Evolutionary conservation across 1,140 invertebrate species (phyloP).

Genomic region (Listronotus oregonensis): DNA sequence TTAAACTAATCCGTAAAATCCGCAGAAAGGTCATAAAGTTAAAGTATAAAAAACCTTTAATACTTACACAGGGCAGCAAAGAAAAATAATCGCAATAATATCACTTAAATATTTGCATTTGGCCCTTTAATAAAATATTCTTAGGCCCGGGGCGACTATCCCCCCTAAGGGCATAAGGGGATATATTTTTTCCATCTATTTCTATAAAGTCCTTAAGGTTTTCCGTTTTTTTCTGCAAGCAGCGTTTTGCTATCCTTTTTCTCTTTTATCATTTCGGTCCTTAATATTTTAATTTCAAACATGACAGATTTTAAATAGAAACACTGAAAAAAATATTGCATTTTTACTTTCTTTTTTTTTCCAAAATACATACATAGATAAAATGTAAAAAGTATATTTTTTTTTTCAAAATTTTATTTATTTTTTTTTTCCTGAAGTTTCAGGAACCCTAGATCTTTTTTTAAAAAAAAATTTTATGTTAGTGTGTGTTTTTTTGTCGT

Average conservation of each 20-base stretch:
- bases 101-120: conserved; percentile 83
- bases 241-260: too few relatives aligned
- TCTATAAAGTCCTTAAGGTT: conserved; percentile 41
- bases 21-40: background rate
- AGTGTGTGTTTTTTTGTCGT: too few relatives aligned
- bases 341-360: background rate
- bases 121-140: conserved; percentile 77
- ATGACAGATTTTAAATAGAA: conserved; percentile 66
- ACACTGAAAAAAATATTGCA: conserved; percentile 56
- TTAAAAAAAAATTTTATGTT: too few relatives aligned
- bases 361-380: too few relatives aligned
- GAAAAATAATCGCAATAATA: conserved; percentile 77
- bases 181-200: conserved; percentile 58
- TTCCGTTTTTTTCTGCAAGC: too few relatives aligned
- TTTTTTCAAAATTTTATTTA: too few relatives aligned
- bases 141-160: conserved; percentile 70
- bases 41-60: background rate
- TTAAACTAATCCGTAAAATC: too few relatives aligned
- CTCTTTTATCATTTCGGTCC: too few relatives aligned
- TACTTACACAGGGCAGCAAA: conserved; percentile 84
- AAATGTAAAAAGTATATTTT: too few relatives aligned
- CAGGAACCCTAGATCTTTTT: too few relatives aligned
- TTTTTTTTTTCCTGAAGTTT: too few relatives aligned
- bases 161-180: conserved; percentile 53
- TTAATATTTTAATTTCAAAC: conserved; percentile 66